Conservation (phyloP, 2,797 vertebrate species). For the Acrocephalus scirpaceus region DNA sequence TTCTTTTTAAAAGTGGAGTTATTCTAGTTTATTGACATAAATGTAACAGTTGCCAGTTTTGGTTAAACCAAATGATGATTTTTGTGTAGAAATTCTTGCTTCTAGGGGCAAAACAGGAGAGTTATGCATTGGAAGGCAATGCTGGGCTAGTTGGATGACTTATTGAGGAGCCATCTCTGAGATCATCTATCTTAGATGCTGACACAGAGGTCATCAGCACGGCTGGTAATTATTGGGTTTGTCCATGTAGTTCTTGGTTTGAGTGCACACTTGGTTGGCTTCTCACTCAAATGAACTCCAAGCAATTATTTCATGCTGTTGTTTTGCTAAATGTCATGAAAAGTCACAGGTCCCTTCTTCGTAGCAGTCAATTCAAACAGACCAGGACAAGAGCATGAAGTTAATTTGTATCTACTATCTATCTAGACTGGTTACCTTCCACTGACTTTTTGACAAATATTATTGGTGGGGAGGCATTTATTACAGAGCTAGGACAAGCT, state of each 20-base stretch:
- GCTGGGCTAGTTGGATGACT: accelerated
- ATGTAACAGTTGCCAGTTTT: neutral
- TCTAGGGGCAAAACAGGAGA: neutral
- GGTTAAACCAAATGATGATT: neutral
- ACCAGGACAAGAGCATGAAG: neutral
- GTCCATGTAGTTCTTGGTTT: neutral
- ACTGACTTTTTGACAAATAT: neutral
- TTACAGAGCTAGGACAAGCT: neutral
- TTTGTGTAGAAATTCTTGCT: neutral
- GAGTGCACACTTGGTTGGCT: neutral
- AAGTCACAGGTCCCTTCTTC: neutral
- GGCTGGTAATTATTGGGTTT: neutral
- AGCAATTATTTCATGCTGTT: neutral
- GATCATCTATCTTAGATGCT: neutral
- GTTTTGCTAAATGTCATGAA: neutral
- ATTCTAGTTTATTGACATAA: neutral
- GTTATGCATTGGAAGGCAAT: neutral
- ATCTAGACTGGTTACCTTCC: neutral
- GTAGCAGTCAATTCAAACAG: neutral
- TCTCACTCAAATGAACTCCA: neutral
- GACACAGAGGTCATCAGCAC: neutral
- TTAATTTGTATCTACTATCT: neutral
- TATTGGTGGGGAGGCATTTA: neutral
- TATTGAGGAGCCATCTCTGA: neutral
- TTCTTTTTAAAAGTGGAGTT: neutral